Evolutionary conservation across 2,113 vertebrate species (phyloP).

Genomic region (Stigmatopora nigra): DNA sequence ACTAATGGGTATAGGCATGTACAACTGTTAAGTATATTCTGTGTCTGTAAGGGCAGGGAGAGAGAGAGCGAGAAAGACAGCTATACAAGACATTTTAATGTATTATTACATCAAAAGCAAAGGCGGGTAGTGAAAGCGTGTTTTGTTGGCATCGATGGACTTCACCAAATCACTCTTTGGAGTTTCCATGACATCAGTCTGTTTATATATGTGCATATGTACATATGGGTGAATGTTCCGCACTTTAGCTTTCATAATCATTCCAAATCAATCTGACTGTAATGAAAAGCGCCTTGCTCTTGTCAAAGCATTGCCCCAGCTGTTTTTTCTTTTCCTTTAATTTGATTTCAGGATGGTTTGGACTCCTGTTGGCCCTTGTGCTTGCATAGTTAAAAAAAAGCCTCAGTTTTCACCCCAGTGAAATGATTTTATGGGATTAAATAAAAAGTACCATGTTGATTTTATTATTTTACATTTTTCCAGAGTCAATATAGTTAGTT

Average conservation of each 20-base stretch:
- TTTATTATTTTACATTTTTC: slow-evolving; percentile 23
- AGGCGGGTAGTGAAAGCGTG: slow-evolving; percentile 46
- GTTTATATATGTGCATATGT: slow-evolving; percentile 41
- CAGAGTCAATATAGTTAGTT: slow-evolving; percentile 20
- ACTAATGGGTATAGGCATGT: too few species aligned
- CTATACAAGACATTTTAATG: slow-evolving; percentile 16
- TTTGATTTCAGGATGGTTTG: slow-evolving; percentile 56
- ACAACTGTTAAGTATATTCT: too few species aligned
- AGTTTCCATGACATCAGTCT: slow-evolving; percentile 63
- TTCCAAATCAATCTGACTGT: slow-evolving; percentile 62
- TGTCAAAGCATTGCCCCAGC: slow-evolving; percentile 51
- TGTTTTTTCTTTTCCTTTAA: slow-evolving; percentile 50
- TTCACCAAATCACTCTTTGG: slow-evolving; percentile 38
- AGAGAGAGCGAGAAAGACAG: too few species aligned
- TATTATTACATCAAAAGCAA: slow-evolving; percentile 43
- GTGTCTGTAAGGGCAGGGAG: too few species aligned
- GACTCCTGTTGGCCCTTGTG: slow-evolving; percentile 42
- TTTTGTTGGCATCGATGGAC: slow-evolving; percentile 47
- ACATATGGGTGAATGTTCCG: slow-evolving; percentile 50
- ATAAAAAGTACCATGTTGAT: slow-evolving; percentile 19
- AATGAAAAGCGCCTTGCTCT: slow-evolving; percentile 61
- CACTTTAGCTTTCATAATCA: slow-evolving; percentile 46
- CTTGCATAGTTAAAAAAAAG: slow-evolving; percentile 30
- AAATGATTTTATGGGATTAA: slow-evolving; percentile 35
- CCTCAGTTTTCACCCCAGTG: slow-evolving; percentile 28